Base-by-base conservation (phyloP, 2,888 invertebrate genomes). In the Schrankia costaestrigalis region DNA sequence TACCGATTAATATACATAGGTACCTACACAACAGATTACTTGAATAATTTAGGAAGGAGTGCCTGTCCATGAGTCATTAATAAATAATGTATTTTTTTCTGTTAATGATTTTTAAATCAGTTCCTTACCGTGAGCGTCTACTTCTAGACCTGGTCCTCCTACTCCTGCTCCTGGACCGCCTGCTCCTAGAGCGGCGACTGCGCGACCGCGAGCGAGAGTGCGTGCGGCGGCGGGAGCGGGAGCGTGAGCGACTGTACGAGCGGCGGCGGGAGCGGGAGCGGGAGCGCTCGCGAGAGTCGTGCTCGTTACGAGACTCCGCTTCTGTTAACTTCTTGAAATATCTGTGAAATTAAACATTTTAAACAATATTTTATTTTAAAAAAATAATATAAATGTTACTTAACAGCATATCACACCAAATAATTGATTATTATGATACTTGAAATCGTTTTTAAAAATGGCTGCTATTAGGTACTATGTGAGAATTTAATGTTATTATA, bases 271-370 rank as follows among this genome's bases (percentile, higher is more conserved):
- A 47, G 3, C 43, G 35, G 1, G 65, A 73, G 2, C 68, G 69
- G 0, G 59, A 56, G 35, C 46, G 61, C 2, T 40, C 49, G 3
- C 83, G 75, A 22, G 88, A 87, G 49, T 89, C 86, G 45, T 84
- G 81, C 50, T 80, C 82, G 46, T 76, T 84, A 35, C 89, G 89
- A 11, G 80, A 75, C 30, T 90, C 89, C 23, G 89, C 80, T 26
- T 90, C 89, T 0, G 90, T 81, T 18, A 92, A 76, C 23, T 56
- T 67, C 56, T 71, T 74, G 46, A 72, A 71, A 31, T 72, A 73
- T 35, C 71, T 71, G 46, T 1, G 46, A 43, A 26, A 41, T 26
- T 9, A 19, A n/a, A 35, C 8, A 25, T 8, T 17, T 5, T 17
- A 5, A 5, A 5, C 7, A 5, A 17, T 5, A 17, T 5, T 17